These are phyloP conservation scores for Thalassophryne amazonica DNA, from an alignment of 2,797 vertebrate species.

Conservation along the genomic window DNA sequence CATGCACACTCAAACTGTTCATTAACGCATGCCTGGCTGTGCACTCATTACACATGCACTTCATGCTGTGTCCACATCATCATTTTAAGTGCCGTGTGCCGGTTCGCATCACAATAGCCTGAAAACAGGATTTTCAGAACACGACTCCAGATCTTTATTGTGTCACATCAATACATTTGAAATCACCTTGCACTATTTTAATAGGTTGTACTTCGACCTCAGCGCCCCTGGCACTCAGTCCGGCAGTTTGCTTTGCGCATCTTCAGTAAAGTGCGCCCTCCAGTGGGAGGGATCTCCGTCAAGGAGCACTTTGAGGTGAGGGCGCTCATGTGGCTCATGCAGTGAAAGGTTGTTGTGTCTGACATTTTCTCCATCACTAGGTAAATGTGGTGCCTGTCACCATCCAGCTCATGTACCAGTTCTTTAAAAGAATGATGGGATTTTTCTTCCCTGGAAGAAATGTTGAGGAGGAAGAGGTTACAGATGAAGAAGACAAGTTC, in stretches of 20 bases:
- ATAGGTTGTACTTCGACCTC: constrained; percentile 94
- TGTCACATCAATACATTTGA: neutral
- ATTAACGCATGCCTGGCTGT: constrained; percentile 18
- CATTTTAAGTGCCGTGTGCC: neutral
- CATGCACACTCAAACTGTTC: constrained; percentile 35
- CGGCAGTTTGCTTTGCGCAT: constrained; percentile 95
- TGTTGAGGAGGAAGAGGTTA: constrained; percentile 94
- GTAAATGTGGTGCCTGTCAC: constrained; percentile 98
- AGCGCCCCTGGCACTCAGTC: constrained; percentile 89
- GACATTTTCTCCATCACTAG: constrained; percentile 56
- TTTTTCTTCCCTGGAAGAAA: constrained; percentile 98
- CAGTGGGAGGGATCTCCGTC: constrained; percentile 97
- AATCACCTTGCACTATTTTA: neutral
- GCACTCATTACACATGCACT: constrained; percentile 1
- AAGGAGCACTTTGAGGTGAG: constrained; percentile 98
- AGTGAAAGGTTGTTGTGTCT: neutral
- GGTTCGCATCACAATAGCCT: neutral
- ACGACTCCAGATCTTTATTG: neutral
- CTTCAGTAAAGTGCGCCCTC: constrained; percentile 98
- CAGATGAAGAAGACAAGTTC: constrained; percentile 97
- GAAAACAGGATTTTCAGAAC: neutral
- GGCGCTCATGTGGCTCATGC: neutral
- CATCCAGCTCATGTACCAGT: constrained; percentile 98
- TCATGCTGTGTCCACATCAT: constrained; percentile 19
- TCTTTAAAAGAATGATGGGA: constrained; percentile 99